Percentiles rank a stretch among this genome's conserved stretches.
Conservation (phyloP, 1,140 invertebrate genomes). For the Tigriopus japonicus region DNA sequence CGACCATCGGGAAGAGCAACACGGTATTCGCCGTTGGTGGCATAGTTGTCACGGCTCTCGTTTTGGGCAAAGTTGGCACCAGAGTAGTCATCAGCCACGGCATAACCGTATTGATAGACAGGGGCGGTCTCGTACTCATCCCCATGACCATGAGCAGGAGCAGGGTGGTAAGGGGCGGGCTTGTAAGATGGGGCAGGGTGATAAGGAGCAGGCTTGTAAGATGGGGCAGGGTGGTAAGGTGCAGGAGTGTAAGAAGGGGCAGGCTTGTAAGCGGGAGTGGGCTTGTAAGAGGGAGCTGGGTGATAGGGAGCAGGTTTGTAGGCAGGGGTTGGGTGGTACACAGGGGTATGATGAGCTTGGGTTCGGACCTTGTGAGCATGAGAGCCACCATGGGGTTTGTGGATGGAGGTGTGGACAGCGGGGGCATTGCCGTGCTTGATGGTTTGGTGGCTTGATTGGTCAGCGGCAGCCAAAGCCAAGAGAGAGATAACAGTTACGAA, state of each 20-base stretch:
- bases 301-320: conserved; percentile 4
- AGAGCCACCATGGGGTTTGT: no score
- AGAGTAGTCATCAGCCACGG: conserved; percentile 7
- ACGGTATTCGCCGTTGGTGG: conserved; percentile 4
- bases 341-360: neutral
- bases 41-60: neutral
- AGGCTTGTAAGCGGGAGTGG: neutral
- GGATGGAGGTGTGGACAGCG: neutral
- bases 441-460: neutral
- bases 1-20: conserved; percentile 11
- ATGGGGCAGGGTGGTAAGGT: conserved; percentile 1
- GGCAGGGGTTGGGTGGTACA: conserved; percentile 1
- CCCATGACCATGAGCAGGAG: neutral
- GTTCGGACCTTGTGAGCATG: neutral
- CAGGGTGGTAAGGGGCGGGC: neutral
- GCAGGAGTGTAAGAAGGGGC: neutral
- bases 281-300: conserved; percentile 5
- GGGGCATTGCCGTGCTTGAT: neutral
- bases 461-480: neutral
- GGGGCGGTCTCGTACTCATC: neutral
- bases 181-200: neutral
- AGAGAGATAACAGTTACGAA: neutral
- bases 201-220: conserved; percentile 10
- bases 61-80: neutral
- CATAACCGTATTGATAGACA: neutral